These are phyloP conservation scores for Gymnoscopelus braueri DNA, from an alignment of 2,797 vertebrate species.

Conservation along the genomic window DNA sequence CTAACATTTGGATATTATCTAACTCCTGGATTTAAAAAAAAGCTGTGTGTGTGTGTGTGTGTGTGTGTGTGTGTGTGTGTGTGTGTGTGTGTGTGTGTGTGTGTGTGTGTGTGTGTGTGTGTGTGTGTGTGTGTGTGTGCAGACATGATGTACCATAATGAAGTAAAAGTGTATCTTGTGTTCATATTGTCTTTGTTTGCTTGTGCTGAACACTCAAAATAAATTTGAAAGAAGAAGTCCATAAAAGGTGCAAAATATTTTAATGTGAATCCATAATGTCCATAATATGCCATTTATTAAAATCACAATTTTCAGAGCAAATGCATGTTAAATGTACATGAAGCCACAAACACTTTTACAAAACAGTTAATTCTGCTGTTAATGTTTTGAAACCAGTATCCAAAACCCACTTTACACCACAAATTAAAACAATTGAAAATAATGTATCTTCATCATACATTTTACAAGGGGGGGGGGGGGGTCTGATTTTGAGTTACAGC, in stretches of 20 bases:
- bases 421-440: background rate
- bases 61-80: too few species aligned
- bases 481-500: background rate
- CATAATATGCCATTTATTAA: background rate
- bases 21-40: too few species aligned
- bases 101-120: too few species aligned
- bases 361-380: background rate
- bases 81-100: too few species aligned
- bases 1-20: too few species aligned
- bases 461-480: background rate
- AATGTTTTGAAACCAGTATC: slow-evolving; percentile 15
- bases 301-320: background rate
- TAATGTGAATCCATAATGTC: slow-evolving; percentile 44
- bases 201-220: slow-evolving; percentile 9
- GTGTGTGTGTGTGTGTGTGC: slow-evolving; percentile 10
- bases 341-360: background rate
- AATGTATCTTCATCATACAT: slow-evolving; percentile 1
- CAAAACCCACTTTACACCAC: background rate
- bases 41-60: too few species aligned
- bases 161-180: too few species aligned
- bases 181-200: background rate
- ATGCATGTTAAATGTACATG: background rate
- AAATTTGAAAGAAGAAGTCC: slow-evolving; percentile 27
- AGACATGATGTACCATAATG: background rate
- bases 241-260: slow-evolving; percentile 36